phyloP scores from a whole-genome alignment of 2,113 vertebrate genomes.

The Melanostigma gelatinosum region DNA sequence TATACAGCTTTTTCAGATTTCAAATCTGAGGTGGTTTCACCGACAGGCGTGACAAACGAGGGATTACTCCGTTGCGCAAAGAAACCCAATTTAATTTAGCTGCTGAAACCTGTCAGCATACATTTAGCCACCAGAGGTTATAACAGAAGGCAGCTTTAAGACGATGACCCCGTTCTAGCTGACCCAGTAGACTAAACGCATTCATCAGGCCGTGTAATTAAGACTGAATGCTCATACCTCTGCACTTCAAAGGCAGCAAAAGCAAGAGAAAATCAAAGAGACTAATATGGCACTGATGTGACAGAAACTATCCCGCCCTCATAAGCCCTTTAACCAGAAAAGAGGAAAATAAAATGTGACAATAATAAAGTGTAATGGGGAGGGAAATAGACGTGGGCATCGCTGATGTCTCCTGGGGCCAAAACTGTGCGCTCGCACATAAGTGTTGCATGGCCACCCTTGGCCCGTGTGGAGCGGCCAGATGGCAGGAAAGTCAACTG shows the following conservation, averaged over 20 bases:
- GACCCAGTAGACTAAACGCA: slow-evolving; percentile 48
- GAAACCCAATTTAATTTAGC: slow-evolving; percentile 30
- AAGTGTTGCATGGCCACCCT: slow-evolving; percentile 40
- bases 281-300: slow-evolving; percentile 31
- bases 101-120: slow-evolving; percentile 30
- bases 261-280: slow-evolving; percentile 58
- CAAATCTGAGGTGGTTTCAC: slow-evolving; percentile 9
- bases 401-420: slow-evolving; percentile 34
- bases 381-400: slow-evolving; percentile 37
- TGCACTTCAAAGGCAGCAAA: slow-evolving; percentile 56
- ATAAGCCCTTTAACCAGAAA: slow-evolving; percentile 33
- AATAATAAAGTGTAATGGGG: slow-evolving; percentile 19
- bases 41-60: slow-evolving; percentile 15
- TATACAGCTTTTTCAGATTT: neutral
- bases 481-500: slow-evolving; percentile 74
- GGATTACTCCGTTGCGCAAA: slow-evolving; percentile 18
- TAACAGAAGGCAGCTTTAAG: slow-evolving; percentile 39
- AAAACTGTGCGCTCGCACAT: slow-evolving; percentile 37
- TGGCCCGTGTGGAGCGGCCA: slow-evolving; percentile 46
- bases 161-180: slow-evolving; percentile 37
- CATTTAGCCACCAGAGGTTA: slow-evolving; percentile 36
- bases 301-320: slow-evolving; percentile 32
- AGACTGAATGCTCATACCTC: slow-evolving; percentile 45
- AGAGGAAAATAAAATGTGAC: slow-evolving; percentile 45
- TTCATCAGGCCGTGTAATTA: slow-evolving; percentile 45